These are phyloP conservation scores for Aeoliscus strigatus DNA, from an alignment of 2,797 vertebrate species.

Conservation along the genomic window DNA sequence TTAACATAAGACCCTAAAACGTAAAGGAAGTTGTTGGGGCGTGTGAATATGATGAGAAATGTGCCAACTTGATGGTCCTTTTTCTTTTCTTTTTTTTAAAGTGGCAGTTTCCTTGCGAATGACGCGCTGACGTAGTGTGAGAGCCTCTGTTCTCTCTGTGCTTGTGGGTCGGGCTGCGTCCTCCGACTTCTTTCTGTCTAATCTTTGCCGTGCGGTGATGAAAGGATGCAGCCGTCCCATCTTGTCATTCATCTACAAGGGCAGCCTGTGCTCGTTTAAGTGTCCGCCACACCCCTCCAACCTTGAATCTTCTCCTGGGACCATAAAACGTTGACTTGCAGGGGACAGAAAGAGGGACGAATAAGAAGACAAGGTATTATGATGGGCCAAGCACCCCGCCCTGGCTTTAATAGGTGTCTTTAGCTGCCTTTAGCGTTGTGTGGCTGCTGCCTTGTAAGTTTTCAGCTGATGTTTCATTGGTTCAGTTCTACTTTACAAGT, in stretches of 20 bases:
- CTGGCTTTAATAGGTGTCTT: slow-evolving; percentile 43
- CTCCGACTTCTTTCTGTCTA: too few relatives aligned
- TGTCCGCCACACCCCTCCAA: slow-evolving; percentile 38
- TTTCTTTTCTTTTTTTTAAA: too few relatives aligned
- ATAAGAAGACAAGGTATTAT: slow-evolving; percentile 39
- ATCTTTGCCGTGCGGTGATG: slow-evolving; percentile 56
- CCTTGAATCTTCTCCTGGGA: slow-evolving; percentile 22
- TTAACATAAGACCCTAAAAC: too few relatives aligned
- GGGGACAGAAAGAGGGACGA: slow-evolving; percentile 26
- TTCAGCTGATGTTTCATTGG: too few relatives aligned
- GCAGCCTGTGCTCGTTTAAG: slow-evolving; percentile 23
- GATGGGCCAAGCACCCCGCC: slow-evolving; percentile 30
- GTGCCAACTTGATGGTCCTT: too few relatives aligned
- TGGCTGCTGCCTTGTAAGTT: slow-evolving; percentile 17
- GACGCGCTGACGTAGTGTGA: too few relatives aligned
- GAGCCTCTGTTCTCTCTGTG: too few relatives aligned
- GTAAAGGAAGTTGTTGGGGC: too few relatives aligned
- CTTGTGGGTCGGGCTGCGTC: slow-evolving; percentile 17
- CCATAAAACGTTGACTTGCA: slow-evolving; percentile 30
- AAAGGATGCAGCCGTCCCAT: slow-evolving; percentile 34
- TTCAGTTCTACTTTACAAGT: too few relatives aligned
- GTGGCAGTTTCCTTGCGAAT: too few relatives aligned
- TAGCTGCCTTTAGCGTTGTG: too few relatives aligned
- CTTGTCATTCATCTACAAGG: slow-evolving; percentile 27
- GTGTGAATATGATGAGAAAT: too few relatives aligned